These are phyloP conservation scores for Sciurus vulgaris DNA, from an alignment of 2,797 vertebrate species.

Conservation along the genomic window DNA sequence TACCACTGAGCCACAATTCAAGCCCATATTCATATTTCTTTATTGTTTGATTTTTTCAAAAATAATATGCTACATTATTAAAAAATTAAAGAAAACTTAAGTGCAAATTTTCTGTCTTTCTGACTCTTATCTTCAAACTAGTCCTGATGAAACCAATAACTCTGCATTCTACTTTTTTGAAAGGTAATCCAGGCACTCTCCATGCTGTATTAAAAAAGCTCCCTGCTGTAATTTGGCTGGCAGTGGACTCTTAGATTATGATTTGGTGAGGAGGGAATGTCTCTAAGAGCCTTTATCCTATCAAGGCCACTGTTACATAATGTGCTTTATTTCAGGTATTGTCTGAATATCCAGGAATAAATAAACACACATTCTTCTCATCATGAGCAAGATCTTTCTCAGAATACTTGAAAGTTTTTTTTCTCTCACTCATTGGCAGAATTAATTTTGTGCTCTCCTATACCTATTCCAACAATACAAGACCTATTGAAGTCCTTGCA, in stretches of 20 bases:
- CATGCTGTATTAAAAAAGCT: not conserved
- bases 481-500: not conserved
- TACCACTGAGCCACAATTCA: too few species aligned
- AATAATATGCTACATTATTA: not conserved
- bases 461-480: not conserved
- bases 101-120: not conserved
- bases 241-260: not conserved
- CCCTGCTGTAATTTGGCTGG: not conserved
- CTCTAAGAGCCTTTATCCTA: not conserved
- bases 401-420: not conserved
- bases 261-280: not conserved
- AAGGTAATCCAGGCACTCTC: not conserved
- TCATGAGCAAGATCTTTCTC: not conserved
- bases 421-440: not conserved
- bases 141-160: not conserved
- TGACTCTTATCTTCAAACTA: not conserved
- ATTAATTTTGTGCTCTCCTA: not conserved
- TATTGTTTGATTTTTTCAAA: not conserved
- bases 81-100: not conserved
- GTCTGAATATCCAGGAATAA: slow-evolving; percentile 21
- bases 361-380: not conserved
- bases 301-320: not conserved
- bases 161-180: not conserved
- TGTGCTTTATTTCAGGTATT: not conserved
- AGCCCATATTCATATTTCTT: not conserved